Conservation (phyloP, 2,113 vertebrate genomes). For the Nesogale talazaci region DNA sequence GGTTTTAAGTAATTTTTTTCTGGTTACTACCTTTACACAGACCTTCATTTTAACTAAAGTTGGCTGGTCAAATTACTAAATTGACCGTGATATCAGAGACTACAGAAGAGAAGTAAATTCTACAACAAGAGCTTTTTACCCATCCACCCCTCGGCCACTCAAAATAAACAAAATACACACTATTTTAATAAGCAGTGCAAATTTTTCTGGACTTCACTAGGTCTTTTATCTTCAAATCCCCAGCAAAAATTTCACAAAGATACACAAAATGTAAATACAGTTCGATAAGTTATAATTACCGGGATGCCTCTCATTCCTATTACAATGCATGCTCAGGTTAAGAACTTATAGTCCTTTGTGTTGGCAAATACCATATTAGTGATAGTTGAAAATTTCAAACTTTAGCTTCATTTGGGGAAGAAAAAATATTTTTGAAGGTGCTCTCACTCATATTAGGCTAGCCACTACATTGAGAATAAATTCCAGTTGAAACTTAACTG, state of each 20-base stretch:
- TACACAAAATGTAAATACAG: neutral
- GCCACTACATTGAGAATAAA: slow-evolving; percentile 43
- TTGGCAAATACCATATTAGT: neutral
- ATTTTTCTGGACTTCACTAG: neutral
- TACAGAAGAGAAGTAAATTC: slow-evolving; percentile 37
- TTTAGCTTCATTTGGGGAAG: neutral
- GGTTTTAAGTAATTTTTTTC: neutral
- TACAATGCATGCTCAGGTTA: neutral
- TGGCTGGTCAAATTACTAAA: slow-evolving; percentile 27
- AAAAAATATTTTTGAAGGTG: neutral
- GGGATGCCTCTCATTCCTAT: neutral
- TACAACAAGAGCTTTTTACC: neutral
- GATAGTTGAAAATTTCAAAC: neutral
- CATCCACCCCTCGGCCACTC: no score
- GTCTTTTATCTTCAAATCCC: neutral
- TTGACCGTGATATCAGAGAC: neutral
- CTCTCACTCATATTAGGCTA: neutral
- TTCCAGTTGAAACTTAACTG: slow-evolving; percentile 23
- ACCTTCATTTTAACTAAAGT: slow-evolving; percentile 18
- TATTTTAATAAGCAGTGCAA: neutral
- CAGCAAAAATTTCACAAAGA: slow-evolving; percentile 27
- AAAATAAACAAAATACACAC: slow-evolving; percentile 19
- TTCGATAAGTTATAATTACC: neutral
- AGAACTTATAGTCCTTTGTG: neutral
- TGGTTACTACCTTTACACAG: neutral